Evolutionary conservation across 1,140 invertebrate species (phyloP), one percentile per base, ranked within the genome.

Genomic region (Eueides isabella): DNA sequence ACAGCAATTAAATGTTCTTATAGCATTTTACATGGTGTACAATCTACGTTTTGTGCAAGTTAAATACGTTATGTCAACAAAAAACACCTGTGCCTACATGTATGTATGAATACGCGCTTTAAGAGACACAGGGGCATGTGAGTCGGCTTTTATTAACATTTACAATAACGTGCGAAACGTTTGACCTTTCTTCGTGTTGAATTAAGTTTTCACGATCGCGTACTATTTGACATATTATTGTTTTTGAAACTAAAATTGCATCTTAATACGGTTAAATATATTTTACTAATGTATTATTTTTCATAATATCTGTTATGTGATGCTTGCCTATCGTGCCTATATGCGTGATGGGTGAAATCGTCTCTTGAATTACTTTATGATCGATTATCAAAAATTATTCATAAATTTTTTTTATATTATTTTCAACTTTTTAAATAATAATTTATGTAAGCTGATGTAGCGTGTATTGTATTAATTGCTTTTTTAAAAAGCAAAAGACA

Each of bases 121-220:
- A 55, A 48, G 5, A 68, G 38, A 55, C 66, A 55, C 16, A 23
- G 19, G 66, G 19, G 19, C 38, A 31, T 48, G 66, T 67, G 28
- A 48, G 66, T 7, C 38, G 29, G 48, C 48, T 68, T 68, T 68
- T 68, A 68, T 68, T 61, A 68, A 33, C 67, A 48, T 68, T 61
- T 68, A 31, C n/a, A 19, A 30, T 44, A 68, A 61, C 67, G 48
- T 68, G 67, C 67, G 67, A 68, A 68, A 68, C 48, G 23, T 55
- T 61, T 68, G 67, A 68, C 67, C 67, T 68, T 68, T 61, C 12
- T 1, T 26, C 29, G 48, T 35, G 2, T 61, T 55, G 48, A 66
- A 55, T 55, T 55, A 55, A 55, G 48, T 26, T 26, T 55, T 55
- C 48, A 55, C 48, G 19, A 55, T 55, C 48, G 48, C 26, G 11